Conservation (phyloP, 2,113 vertebrate genomes). For the Microtus oregoni region DNA sequence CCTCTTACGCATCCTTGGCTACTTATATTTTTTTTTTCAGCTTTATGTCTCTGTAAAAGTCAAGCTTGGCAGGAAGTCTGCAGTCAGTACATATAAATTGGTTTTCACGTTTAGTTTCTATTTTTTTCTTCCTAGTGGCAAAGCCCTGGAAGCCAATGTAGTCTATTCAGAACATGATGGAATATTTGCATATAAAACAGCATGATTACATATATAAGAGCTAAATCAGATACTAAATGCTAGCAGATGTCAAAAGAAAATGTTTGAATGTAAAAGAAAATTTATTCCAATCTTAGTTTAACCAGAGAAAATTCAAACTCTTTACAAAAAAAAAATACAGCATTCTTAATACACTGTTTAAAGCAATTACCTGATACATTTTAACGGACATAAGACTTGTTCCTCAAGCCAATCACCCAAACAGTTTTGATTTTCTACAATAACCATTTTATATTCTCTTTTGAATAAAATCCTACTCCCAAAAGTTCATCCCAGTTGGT, state of each 20-base stretch:
- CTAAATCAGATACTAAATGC: constrained; percentile 27
- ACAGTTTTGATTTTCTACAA: not conserved
- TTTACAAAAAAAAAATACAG: not conserved
- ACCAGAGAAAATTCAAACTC: constrained; percentile 26
- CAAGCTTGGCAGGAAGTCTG: not conserved
- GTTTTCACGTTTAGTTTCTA: constrained; percentile 26
- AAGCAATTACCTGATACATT: constrained; percentile 24
- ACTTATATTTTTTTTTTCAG: not conserved
- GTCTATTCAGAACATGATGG: constrained; percentile 13
- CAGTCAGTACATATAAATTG: not conserved
- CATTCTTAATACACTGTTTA: not conserved
- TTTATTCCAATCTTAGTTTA: constrained; percentile 7
- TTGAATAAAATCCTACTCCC: not conserved
- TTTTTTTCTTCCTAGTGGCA: not conserved
- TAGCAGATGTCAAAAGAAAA: constrained; percentile 41
- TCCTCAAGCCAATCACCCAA: not conserved
- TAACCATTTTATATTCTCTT: constrained; percentile 25
- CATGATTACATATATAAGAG: not conserved
- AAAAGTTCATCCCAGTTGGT: not conserved
- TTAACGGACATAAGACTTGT: not conserved
- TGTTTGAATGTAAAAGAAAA: constrained; percentile 36
- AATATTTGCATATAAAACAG: constrained; percentile 37
- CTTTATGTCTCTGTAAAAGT: not conserved
- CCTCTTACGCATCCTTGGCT: not conserved
- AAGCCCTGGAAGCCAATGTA: not conserved